These are phyloP conservation scores for Physeter macrocephalus DNA, from an alignment of 2,113 vertebrate genomes.

Conservation along the genomic window DNA sequence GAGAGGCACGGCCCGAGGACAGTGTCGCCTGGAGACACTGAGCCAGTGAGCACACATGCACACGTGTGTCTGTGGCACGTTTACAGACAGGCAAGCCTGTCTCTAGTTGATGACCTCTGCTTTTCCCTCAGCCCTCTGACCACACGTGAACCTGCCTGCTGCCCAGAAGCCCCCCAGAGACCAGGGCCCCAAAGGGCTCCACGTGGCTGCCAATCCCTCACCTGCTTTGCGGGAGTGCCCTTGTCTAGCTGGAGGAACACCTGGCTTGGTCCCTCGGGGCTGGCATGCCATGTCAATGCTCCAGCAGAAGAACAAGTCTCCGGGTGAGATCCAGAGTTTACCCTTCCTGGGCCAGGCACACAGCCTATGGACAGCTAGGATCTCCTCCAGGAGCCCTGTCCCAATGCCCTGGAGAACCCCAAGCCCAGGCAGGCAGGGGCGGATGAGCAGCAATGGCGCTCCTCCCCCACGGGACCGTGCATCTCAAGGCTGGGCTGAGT, in stretches of 20 bases:
- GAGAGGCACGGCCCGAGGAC: accelerated
- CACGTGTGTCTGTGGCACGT: accelerated
- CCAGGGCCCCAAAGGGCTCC: not conserved
- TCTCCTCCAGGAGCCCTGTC: not conserved
- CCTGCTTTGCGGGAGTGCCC: not conserved
- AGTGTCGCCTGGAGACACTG: accelerated
- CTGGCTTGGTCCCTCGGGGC: constrained; percentile 45
- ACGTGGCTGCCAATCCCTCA: accelerated
- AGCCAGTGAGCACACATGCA: accelerated
- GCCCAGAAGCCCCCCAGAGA: accelerated
- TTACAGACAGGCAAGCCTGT: not conserved
- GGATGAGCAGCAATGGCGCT: accelerated
- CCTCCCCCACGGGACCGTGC: accelerated
- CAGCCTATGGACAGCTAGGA: not conserved
- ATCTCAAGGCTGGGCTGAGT: not conserved
- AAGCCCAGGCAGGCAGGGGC: not conserved
- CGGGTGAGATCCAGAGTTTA: not conserved
- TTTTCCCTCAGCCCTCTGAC: not conserved
- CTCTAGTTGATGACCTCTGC: not conserved
- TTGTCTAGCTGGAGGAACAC: constrained; percentile 42
- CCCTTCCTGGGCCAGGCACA: constrained; percentile 53
- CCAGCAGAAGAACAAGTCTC: constrained; percentile 1
- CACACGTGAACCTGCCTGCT: too few species aligned
- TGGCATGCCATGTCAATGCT: constrained; percentile 4
- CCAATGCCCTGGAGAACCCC: not conserved